Percentiles rank a stretch among this genome's conserved stretches.
Conservation (phyloP, 1,140 invertebrate species). For the Brachionus paranguensis region DNA sequence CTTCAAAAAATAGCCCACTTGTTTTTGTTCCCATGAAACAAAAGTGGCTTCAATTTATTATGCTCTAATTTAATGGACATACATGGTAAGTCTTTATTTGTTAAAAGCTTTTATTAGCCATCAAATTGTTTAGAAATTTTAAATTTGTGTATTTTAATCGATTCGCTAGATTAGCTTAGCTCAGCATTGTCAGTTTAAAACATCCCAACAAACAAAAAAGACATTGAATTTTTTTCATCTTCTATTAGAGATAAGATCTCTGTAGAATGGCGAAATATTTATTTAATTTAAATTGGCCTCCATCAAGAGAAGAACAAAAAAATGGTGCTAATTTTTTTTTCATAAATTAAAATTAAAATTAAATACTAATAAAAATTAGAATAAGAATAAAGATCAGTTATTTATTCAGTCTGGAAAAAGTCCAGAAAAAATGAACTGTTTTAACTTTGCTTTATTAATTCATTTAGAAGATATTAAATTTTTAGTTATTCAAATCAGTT, state of each 20-base stretch:
- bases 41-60: neutral
- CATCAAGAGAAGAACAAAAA: too few species aligned
- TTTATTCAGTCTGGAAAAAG: too few species aligned
- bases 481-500: too few species aligned
- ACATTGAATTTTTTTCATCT: neutral
- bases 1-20: neutral
- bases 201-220: neutral
- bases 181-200: neutral
- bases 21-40: neutral
- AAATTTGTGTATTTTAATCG: neutral
- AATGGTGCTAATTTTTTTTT: too few species aligned
- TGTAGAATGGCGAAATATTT: neutral
- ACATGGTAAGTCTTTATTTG: neutral
- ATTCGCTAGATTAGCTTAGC: neutral
- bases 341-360: too few species aligned
- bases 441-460: too few species aligned
- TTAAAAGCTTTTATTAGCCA: neutral
- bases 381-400: too few species aligned
- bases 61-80: neutral
- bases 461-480: too few species aligned
- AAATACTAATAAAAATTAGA: too few species aligned
- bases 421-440: too few species aligned
- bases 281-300: neutral
- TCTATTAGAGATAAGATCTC: neutral
- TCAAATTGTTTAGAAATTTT: neutral